Evolutionary conservation across 2,888 invertebrate species (phyloP), one percentile per base, ranked within the genome.

Genomic region (Vannuccia rotundouncinata): DNA sequence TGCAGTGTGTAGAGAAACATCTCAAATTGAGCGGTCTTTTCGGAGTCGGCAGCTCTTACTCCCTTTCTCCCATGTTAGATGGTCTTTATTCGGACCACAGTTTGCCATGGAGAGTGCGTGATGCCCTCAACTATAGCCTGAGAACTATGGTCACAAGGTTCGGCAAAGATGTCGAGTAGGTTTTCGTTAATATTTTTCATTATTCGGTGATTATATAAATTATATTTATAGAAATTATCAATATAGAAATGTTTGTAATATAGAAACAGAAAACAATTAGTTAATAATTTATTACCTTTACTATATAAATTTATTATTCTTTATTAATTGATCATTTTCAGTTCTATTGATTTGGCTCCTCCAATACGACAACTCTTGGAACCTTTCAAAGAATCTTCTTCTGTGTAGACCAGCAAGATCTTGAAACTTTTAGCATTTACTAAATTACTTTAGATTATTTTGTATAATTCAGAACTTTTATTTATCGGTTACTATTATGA

Each of bases 1-100:
- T 5, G 2, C 30, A 75, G 75, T 5, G 30, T 17, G 75, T 75
- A 13, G 75, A 75, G 75, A 75, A 75, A 29, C 75, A 75, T 29
- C 75, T 75, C 27, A 75, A 75, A 29, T 75, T 75, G 29, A 75
- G 75, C 31, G 75, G 31, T 27, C 22, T 75, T 1, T 75, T 31
- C 25, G 29, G 30, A 27, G 30, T 75, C 22, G 75, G 75, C 13
- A 28, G 27, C 29, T 31, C 30, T 29, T 31, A 29, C 29, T 31
- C 75, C 2, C 30, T 22, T n/a, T 75, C 75, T 2, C 30, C 31
- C 13, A 2, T 31, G 31, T 27, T 75, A 2, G 66, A 66, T 22
- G 66, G 5, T 2, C 75, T 75, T 27, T 75, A 75, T 29, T 75
- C 75, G 2, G 75, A 75, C 17, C 75, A 29, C 22, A 22, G 31